Percentiles rank a stretch among this genome's conserved stretches.
phyloP scores from a whole-genome alignment of 2,888 invertebrate species.

The Pediacus dermestoides region DNA sequence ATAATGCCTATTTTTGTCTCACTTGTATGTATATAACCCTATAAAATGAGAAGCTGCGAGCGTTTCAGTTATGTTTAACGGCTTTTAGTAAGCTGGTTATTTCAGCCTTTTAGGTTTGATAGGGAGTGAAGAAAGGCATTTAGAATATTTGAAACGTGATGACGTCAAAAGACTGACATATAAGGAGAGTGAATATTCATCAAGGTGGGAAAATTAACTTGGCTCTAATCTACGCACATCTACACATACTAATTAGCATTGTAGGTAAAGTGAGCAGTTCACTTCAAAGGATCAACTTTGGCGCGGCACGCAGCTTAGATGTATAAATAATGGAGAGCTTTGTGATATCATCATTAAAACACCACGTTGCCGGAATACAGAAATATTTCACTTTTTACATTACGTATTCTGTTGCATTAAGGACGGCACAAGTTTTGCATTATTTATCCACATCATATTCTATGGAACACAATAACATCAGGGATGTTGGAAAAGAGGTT shows the following conservation, averaged over 20 bases:
- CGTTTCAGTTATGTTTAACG: neutral
- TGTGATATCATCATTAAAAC: slow-evolving; percentile 41
- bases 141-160: neutral
- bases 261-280: slow-evolving; percentile 35
- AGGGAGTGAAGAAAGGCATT: neutral
- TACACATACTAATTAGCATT: slow-evolving; percentile 37
- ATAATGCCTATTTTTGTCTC: neutral
- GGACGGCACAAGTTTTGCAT: slow-evolving; percentile 29
- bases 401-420: slow-evolving; percentile 31
- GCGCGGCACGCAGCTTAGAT: slow-evolving; percentile 33
- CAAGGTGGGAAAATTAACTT: slow-evolving; percentile 32
- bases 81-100: slow-evolving; percentile 8
- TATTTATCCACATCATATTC: slow-evolving; percentile 28
- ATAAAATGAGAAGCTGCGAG: slow-evolving; percentile 1
- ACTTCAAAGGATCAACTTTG: slow-evolving; percentile 32
- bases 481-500: neutral
- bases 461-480: slow-evolving; percentile 1
- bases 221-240: slow-evolving; percentile 33
- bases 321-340: slow-evolving; percentile 42
- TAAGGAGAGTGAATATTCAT: slow-evolving; percentile 32
- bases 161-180: slow-evolving; percentile 4
- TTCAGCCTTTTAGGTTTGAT: slow-evolving; percentile 12
- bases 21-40: neutral
- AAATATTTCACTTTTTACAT: slow-evolving; percentile 36
- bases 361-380: slow-evolving; percentile 31